Evolutionary conservation across 53 echinoderm and acorn worm species (phyloP), one percentile per base, ranked within the genome.

Genomic region (Stichopus horrens): DNA sequence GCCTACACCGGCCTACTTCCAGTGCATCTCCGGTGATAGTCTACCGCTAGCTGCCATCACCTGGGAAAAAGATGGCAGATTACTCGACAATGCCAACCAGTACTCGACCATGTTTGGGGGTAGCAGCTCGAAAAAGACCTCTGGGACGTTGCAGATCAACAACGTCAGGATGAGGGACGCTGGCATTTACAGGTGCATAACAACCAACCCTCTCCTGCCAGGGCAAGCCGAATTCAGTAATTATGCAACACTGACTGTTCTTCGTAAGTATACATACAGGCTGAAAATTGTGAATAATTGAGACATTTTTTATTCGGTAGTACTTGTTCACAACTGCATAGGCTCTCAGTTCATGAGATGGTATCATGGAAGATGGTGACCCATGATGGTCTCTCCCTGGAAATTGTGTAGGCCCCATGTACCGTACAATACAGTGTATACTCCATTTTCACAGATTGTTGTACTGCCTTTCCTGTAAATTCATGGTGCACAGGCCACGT

Each of bases 91-190:
- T 22, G 95, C 89, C 52, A 91, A 71, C 77, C 88, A 56, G 55
- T 96, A 96, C 66, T 82, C 91, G 7, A 90, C 93, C 74, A 90
- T 83, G 59, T 98, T 96, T 86, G 98, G 95, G 11, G 92, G 90
- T 4, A 21, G 81, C 58, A 79, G 68, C 68, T 97, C 98, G 66
- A 89, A 93, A 66, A 94, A 91, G 91, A 76, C 90, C 65, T 95
- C 98, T 5, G 94, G 94, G 4, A 97, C 98, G 1, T 91, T 97
- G 37, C 98, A 97, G 89, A 94, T 97, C 60, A 91, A 97, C 74
- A 82, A 88, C 54, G 94, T 97, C 19, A 89, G 89, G 8, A 89
- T 71, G 88, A 59, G 83, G 23, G 89, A 94, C 20, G 94, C 90
- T 53, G 98, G 98, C 9, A 86, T 75, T 54, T 97, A 97, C 86